These are phyloP conservation scores for Lasioglossum calceatum DNA, from an alignment of 2,888 invertebrate species.

Conservation along the genomic window DNA sequence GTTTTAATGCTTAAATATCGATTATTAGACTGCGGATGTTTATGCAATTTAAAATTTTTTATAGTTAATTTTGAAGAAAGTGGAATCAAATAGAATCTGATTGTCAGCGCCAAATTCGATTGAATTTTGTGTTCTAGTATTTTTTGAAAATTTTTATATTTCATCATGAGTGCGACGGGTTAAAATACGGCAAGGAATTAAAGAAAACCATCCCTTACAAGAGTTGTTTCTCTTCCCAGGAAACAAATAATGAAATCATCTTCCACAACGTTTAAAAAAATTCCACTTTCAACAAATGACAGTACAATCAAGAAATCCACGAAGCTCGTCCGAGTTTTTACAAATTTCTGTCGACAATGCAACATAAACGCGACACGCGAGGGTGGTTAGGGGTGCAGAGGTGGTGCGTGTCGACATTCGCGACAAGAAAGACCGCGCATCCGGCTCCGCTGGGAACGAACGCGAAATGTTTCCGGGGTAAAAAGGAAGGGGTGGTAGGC, in stretches of 20 bases:
- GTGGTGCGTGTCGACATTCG: conserved; percentile 17
- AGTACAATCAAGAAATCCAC: not conserved
- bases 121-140: no score
- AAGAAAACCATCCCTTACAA: not conserved
- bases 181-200: no score
- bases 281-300: not conserved
- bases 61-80: no score
- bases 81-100: no score
- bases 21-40: no score
- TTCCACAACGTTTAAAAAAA: not conserved
- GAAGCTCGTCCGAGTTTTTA: not conserved
- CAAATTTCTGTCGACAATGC: not conserved
- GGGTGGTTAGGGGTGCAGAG: not conserved
- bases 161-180: no score
- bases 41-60: no score
- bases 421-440: conserved; percentile 48
- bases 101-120: no score
- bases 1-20: no score
- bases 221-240: not conserved
- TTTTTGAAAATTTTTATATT: no score
- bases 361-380: not conserved
- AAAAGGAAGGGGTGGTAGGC: not conserved
- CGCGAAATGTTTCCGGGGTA: conserved; percentile 49
- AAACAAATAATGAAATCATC: not conserved
- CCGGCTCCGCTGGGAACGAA: conserved; percentile 47